Percentiles rank a stretch among this genome's conserved stretches.
Evolutionary conservation across 2,797 vertebrate genomes (phyloP).

Genomic region (Tenualosa ilisha): DNA sequence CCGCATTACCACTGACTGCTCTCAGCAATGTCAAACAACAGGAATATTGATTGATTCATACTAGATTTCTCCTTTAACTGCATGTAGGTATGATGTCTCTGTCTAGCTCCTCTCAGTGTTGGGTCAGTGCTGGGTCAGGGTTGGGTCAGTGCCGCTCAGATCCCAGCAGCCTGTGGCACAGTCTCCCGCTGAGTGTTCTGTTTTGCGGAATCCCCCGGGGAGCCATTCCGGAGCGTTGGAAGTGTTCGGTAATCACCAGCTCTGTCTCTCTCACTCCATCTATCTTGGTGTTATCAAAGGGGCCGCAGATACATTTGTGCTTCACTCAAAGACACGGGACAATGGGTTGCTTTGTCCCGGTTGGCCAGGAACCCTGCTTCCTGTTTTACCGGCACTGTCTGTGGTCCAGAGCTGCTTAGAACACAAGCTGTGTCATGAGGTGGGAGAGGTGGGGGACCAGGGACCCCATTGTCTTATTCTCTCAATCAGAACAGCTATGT

Average conservation of each 20-base stretch:
- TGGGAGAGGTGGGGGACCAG: not conserved
- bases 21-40: too few relatives aligned
- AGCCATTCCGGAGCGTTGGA: slow-evolving; percentile 24
- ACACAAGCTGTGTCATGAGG: not conserved
- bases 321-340: slow-evolving; percentile 56
- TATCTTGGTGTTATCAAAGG: slow-evolving; percentile 47
- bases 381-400: slow-evolving; percentile 56
- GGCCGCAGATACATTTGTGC: slow-evolving; percentile 50
- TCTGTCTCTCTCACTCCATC: slow-evolving; percentile 39
- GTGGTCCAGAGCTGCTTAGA: slow-evolving; percentile 27
- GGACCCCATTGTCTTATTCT: not conserved
- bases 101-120: slow-evolving; percentile 3
- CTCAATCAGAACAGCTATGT: slow-evolving; percentile 10
- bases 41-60: too few relatives aligned
- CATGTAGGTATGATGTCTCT: not conserved
- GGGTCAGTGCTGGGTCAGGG: not conserved
- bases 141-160: slow-evolving; percentile 22
- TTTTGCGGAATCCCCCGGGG: slow-evolving; percentile 27
- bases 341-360: slow-evolving; percentile 63
- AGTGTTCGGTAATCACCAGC: slow-evolving; percentile 41
- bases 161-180: not conserved
- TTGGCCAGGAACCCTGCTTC: slow-evolving; percentile 44
- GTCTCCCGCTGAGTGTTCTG: slow-evolving; percentile 36
- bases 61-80: too few relatives aligned
- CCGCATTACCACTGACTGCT: too few relatives aligned